A percentile compares a stretch with the other conserved stretches of the same genome.
Conservation (phyloP, 2,888 invertebrate genomes). For the Meganola albula region DNA sequence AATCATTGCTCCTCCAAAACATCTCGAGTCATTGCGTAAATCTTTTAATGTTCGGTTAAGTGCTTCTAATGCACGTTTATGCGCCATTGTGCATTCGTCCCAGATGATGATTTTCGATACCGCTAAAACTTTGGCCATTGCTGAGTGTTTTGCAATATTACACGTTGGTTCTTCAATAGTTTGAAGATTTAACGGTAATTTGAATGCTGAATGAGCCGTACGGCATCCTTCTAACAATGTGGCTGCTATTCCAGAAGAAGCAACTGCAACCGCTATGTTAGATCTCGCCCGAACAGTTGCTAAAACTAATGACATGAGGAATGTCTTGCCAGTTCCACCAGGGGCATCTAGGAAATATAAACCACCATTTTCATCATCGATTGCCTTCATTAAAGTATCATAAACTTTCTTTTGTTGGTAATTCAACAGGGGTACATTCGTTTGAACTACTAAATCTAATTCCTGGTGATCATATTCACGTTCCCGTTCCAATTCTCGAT, state of each 20-base stretch:
- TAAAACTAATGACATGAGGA: conserved; percentile 18
- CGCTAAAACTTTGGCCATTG: conserved; percentile 18
- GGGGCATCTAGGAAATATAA: conserved; percentile 23
- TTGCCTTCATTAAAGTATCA: conserved; percentile 25
- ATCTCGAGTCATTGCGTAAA: conserved; percentile 16
- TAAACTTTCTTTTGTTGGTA: conserved; percentile 21
- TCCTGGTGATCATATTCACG: conserved; percentile 24
- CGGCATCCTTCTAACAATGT: conserved; percentile 20
- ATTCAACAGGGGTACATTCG: conserved; percentile 20
- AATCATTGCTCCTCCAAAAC: conserved; percentile 17
- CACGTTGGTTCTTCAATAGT: conserved; percentile 27
- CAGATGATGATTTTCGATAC: conserved; percentile 17
- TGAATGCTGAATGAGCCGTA: conserved; percentile 20
- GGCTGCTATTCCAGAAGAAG: conserved; percentile 28
- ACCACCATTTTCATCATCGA: conserved; percentile 25
- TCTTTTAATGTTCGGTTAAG: conserved; percentile 20
- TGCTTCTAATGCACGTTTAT: conserved; percentile 24
- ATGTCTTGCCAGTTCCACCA: conserved; percentile 22
- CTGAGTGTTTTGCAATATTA: conserved; percentile 23
- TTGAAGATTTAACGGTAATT: conserved; percentile 24
- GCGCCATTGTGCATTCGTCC: conserved; percentile 6
- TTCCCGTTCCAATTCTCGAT: conserved; percentile 37
- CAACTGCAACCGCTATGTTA: conserved; percentile 6
- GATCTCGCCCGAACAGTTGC: conserved; percentile 5
- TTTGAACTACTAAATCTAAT: conserved; percentile 18